Percentiles rank a stretch among this genome's conserved stretches.
Evolutionary conservation across 2,888 invertebrate genomes (phyloP).

Genomic region (Drosophila lacicola): DNA sequence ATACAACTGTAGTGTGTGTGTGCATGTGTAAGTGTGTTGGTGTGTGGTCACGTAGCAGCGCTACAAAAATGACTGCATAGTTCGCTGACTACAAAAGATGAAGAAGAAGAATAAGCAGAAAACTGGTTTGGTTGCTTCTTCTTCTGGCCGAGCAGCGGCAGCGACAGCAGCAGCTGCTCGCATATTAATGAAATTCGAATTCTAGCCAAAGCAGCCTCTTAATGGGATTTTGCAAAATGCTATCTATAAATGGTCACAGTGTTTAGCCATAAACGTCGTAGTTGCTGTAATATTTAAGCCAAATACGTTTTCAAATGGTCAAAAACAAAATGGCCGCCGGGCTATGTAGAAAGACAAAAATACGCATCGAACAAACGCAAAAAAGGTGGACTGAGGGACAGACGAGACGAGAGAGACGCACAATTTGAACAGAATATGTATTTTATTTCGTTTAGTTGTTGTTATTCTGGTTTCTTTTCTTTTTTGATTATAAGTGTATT

Average conservation of each 20-base stretch:
- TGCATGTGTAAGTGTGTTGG: conserved; percentile 22
- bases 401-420: conserved; percentile 37
- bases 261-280: conserved; percentile 59
- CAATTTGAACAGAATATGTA: conserved; percentile 32
- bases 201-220: conserved; percentile 56
- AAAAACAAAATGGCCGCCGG: conserved; percentile 57
- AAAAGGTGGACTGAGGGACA: conserved; percentile 19
- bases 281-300: conserved; percentile 61
- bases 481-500: conserved; percentile 14
- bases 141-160: conserved; percentile 20
- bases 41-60: conserved; percentile 74
- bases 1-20: conserved; percentile 7
- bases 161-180: conserved; percentile 41
- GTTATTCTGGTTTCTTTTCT: conserved; percentile 13
- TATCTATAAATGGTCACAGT: conserved; percentile 60
- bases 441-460: conserved; percentile 26
- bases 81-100: conserved; percentile 45
- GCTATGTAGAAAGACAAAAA: conserved; percentile 22
- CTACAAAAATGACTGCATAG: conserved; percentile 70
- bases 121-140: conserved; percentile 56
- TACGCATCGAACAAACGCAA: conserved; percentile 24
- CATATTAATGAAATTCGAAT: conserved; percentile 68
- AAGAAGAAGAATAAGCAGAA: conserved; percentile 36
- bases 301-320: conserved; percentile 38
- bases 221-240: conserved; percentile 58